Conservation (phyloP, 1,140 invertebrate genomes). For the Drosophila navojoa region DNA sequence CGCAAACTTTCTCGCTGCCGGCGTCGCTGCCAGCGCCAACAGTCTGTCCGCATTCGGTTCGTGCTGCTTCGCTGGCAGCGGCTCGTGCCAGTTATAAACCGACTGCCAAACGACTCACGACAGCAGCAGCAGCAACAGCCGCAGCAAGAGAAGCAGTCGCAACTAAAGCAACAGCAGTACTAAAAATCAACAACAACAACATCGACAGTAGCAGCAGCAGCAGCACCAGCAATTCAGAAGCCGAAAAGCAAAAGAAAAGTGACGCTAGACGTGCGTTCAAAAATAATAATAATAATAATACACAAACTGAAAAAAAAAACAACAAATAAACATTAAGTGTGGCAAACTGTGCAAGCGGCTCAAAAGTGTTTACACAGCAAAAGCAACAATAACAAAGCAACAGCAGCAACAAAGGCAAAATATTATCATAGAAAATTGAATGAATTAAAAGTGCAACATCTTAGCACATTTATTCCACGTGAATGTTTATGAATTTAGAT, state of each 20-base stretch:
- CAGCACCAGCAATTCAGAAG: conserved; percentile 34
- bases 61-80: conserved; percentile 77
- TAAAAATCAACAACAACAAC: conserved; percentile 33
- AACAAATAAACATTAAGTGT: conserved; percentile 22
- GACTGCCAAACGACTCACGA: conserved; percentile 78
- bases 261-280: conserved; percentile 43
- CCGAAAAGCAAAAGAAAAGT: conserved; percentile 72
- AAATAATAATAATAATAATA: conserved; percentile 33
- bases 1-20: conserved; percentile 76
- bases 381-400: conserved; percentile 13
- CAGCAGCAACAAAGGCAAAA: conserved; percentile 31
- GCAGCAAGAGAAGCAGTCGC: conserved; percentile 39
- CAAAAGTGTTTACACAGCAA: conserved; percentile 37
- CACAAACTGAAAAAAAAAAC: conserved; percentile 20
- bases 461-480: background rate
- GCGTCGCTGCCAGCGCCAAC: conserved; percentile 50
- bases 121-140: conserved; percentile 52
- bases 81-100: conserved; percentile 81
- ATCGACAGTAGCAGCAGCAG: conserved; percentile 12
- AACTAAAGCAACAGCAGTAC: conserved; percentile 33
- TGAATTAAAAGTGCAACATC: conserved; percentile 3
- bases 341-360: conserved; percentile 30
- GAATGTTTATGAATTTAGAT: background rate
- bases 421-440: conserved; percentile 12
- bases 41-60: conserved; percentile 58